Base-by-base conservation (phyloP, 2,113 vertebrate species). In the Sarotherodon lohbergeri region DNA sequence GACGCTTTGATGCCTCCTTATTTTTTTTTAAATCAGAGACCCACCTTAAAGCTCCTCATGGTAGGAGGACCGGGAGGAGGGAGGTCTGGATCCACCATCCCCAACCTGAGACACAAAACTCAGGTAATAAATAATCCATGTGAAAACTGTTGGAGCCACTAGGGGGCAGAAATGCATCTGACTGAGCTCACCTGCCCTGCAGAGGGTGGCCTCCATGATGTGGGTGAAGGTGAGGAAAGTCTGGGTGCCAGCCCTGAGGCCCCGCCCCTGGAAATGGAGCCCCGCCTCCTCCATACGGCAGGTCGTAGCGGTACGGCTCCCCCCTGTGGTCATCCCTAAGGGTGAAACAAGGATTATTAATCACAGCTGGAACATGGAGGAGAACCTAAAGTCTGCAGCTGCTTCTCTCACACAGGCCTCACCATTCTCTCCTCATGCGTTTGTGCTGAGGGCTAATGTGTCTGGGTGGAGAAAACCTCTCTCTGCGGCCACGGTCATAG, bases 381-480 rank as follows among this genome's bases (percentile, higher is more conserved):
- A 12, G 1, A 0, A 48, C 22, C 32, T 22, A 1, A 71, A 29
- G 43, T 19, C 14, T 11, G 5, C 39, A 12, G 57, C 83, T 7
- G 29, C 7, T 8, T 0, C 50, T 27, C 39, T 1, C 4, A 52
- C 78, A 19, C 46, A 34, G 17, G n/a, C 41, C 95, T 96, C 93
- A 98, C 98, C 98, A 98, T 91, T 98, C 98, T 87, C 98, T 95
- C 82, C 98, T 95, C 97, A 98, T 97, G 90, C 98, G 98, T 66
- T 98, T 98, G 94, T 98, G 98, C 1, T 98, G 98, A 0, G 98
- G 98, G 79, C 98, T 98, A 89, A 98, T 97, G 84, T 98, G 98
- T 29, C 98, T 92, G 0, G 97, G 97, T 0, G 98, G 98, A 3
- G 97, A 98, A 76, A 98, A 98, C 1, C 98, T 93, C 80, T 98